Base-by-base conservation (phyloP, 1,140 invertebrate species). In the Scaptomyza hsui region DNA sequence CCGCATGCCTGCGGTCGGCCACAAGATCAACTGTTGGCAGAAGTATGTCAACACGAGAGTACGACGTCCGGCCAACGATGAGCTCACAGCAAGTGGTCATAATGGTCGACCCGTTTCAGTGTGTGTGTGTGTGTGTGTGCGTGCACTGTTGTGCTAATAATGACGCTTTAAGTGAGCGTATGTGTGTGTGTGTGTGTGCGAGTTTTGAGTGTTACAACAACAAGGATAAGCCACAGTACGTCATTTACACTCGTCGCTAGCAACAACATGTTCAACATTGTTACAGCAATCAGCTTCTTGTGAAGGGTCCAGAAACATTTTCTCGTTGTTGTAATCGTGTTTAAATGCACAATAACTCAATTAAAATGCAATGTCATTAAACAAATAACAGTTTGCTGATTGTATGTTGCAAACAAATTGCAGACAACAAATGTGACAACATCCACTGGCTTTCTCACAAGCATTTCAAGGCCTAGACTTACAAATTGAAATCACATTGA, bases 11-110 rank as follows among this genome's bases (percentile, higher is more conserved):
- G 82, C 72, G 82, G 82, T 88, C 67, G 82, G 75, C 82, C 82
- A 82, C 82, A 88, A 88, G 82, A 88, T 88, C 82, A 88, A 88
- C 82, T 88, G 82, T 88, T 88, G 82, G 82, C 83, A 88, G 82
- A 88, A 88, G 82, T 88, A 85, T 88, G 82, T 88, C 82, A 88
- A 88, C 82, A 88, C 80, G 74, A 69, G 67, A 72, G 70, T 67
- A 70, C 57, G 47, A 26, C 53, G 42, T 56, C 48, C 56, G 56
- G 52, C 29, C 68, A 15, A 62, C 67, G 67, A 70, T 72, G 62
- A 63, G 64, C 69, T 60, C 72, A 82, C 59, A 80, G 77, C 73
- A 83, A 89, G 74, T 80, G 82, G 79, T 80, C 76, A 89, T 70
- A 89, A 75, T 78, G 85, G 74, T 70, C 69, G 52, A 70, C 72